Evolutionary conservation across 2,113 vertebrate species (phyloP), one percentile per base, ranked within the genome.

Genomic region (Poeciliopsis prolifica): DNA sequence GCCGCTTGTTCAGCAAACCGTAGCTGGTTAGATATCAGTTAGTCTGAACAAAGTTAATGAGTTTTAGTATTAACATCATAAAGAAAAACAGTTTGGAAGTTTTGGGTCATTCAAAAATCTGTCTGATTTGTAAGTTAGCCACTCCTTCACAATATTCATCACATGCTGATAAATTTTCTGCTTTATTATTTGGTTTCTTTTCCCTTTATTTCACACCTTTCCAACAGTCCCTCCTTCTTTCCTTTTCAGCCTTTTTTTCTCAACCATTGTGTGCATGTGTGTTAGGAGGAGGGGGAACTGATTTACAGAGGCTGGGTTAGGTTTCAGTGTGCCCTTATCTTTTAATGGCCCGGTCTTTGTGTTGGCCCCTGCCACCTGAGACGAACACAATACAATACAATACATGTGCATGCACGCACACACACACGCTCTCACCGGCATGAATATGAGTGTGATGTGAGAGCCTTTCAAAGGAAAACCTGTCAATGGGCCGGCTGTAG

Each of bases 261-360:
- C 31, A 67, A 65, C 75, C 77, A 80, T 81, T 78, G 62, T 64
- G 30, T 64, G 28, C 54, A 44, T 74, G 58, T 51, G 37, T 75
- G 65, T 78, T 64, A 33, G 44, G 70, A 44, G 29, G 37, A 74
- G 82, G 75, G 63, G 65, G 72, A 71, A 75, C 82, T 86, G 89
- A 93, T 91, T 92, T 91, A 94, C 90, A 79, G 85, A 86, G 83
- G 79, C 37, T 78, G 87, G 89, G 87, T 94, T 85, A 89, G 81
- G 75, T 95, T 94, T 93, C 92, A 88, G 88, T 87, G 81, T 79
- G 86, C 87, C 87, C 92, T 94, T 93, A 93, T 94, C 92, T 93
- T 94, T 93, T 93, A 94, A 93, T 95, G 94, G 92, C 77, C 88
- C 78, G 83, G 86, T 91, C 93, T 94, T 93, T 92, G 92, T 94